Evolutionary conservation across 1,140 invertebrate species (phyloP).

Genomic region (Trypoxylus dichotomus): DNA sequence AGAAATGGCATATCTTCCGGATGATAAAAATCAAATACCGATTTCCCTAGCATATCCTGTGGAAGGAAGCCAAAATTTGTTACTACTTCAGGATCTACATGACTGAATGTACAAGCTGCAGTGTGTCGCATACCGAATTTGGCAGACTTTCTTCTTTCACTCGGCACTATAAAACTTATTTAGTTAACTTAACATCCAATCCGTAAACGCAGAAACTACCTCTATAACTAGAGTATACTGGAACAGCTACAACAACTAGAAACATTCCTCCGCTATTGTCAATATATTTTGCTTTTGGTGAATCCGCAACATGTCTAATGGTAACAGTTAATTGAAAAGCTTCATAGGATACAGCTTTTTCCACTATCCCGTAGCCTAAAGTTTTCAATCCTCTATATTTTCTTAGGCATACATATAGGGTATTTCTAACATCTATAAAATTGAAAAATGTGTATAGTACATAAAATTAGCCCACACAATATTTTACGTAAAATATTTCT

Average conservation of each 20-base stretch:
- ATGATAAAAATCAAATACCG: constrained; percentile 85
- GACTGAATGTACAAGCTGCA: constrained; percentile 70
- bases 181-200: background rate
- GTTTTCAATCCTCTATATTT: constrained; percentile 58
- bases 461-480: background rate
- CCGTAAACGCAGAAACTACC: constrained; percentile 56
- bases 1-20: constrained; percentile 79
- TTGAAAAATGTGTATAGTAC: constrained; percentile 16
- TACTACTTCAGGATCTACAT: constrained; percentile 77
- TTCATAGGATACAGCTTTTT: constrained; percentile 64
- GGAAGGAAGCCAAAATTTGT: constrained; percentile 85
- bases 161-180: constrained; percentile 58
- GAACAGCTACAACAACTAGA: constrained; percentile 71
- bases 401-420: constrained; percentile 58
- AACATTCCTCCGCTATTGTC: constrained; percentile 61
- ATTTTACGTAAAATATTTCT: too few species aligned
- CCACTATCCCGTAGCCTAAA: constrained; percentile 63
- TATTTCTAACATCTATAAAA: constrained; percentile 49
- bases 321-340: constrained; percentile 75
- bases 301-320: constrained; percentile 64
- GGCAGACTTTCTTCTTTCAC: constrained; percentile 61
- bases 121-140: constrained; percentile 79
- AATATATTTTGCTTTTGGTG: constrained; percentile 41
- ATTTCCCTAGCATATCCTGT: constrained; percentile 81
- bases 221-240: constrained; percentile 75